A percentile compares a stretch with the other conserved stretches of the same genome.
Conservation (phyloP, 2,888 invertebrate genomes). For the Embidobia sp. region DNA sequence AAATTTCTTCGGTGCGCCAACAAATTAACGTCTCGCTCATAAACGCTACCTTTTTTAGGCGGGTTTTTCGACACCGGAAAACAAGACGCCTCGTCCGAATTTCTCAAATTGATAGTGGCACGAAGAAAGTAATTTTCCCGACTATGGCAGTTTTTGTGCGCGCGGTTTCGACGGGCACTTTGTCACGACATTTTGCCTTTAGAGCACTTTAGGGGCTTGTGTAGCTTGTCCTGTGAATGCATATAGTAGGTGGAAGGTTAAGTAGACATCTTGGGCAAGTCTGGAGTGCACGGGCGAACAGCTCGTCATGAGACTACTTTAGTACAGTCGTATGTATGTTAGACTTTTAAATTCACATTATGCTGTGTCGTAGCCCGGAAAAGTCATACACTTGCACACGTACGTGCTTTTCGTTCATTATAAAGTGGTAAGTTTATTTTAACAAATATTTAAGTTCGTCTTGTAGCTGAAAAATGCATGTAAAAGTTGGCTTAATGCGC, state of each 20-base stretch:
- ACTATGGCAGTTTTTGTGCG: conserved; percentile 45
- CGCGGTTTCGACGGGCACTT: conserved; percentile 53
- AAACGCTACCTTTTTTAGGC: conserved; percentile 22
- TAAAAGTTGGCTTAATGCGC: too few species aligned
- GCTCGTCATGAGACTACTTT: conserved; percentile 59
- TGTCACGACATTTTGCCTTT: conserved; percentile 60
- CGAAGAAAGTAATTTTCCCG: conserved; percentile 36
- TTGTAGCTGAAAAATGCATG: too few species aligned
- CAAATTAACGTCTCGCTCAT: conserved; percentile 21
- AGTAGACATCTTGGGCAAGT: conserved; percentile 63
- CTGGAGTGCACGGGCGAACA: conserved; percentile 50
- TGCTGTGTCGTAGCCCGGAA: conserved; percentile 11
- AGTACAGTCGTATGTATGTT: conserved; percentile 40
- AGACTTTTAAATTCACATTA: conserved; percentile 54
- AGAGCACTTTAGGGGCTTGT: conserved; percentile 58
- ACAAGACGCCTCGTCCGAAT: conserved; percentile 26
- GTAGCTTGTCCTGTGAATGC: conserved; percentile 55
- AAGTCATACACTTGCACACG: conserved; percentile 6
- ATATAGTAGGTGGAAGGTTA: conserved; percentile 58
- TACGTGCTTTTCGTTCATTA: conserved; percentile 18
- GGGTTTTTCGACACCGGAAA: conserved; percentile 1
- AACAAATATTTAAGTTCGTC: conserved; percentile 15
- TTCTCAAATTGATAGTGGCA: conserved; percentile 47
- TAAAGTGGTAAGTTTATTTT: conserved; percentile 16
- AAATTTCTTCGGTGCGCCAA: conserved; percentile 4